Evolutionary conservation across 2,888 invertebrate genomes (phyloP), one percentile per base, ranked within the genome.

Genomic region (Cheilosia vulpina): DNA sequence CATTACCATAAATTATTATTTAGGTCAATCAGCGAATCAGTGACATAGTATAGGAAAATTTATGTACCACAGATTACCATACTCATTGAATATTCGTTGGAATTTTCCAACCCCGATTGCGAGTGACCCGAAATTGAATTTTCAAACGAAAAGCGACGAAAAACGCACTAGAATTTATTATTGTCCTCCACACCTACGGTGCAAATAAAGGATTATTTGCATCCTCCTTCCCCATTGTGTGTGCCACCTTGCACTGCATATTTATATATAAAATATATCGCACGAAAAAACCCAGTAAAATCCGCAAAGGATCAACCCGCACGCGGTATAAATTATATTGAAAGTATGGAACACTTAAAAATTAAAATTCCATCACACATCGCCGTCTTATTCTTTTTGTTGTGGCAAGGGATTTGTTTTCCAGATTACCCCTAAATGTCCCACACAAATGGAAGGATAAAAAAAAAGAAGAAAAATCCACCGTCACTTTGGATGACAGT

Each of bases 71-170:
- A 55, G 62, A 75, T 76, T 47, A 66, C 38, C 52, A 53, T 57
- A 55, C 17, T 58, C 76, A 85, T 71, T 76, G 84, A 80, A 85
- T 80, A 80, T 85, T 80, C 76, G 80, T 84, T 65, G 75, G 50
- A 52, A 60, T 71, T 80, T 80, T 72, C 71, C 71, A 57, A 24
- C 65, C 69, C 43, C 53, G 34, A 79, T 66, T 66, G 78, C 21
- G 21, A 69, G 38, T 52, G 73, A 60, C 69, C 60, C 58, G 52
- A 68, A 69, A 78, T 62, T 45, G 50, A 50, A 62, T 72, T 66
- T 21, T 27, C 55, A 58, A 58, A 71, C 34, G 47, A 31, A 58
- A 17, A 21, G 34, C 11, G n/a, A 31, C 24, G 21, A 53, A 38
- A 38, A n/a, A 47, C 4, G 7, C 1, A 34, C 15, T 2, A 21